Evolutionary conservation across 2,888 invertebrate genomes (phyloP), one percentile per base, ranked within the genome.

Genomic region (Frankliniella intonsa): DNA sequence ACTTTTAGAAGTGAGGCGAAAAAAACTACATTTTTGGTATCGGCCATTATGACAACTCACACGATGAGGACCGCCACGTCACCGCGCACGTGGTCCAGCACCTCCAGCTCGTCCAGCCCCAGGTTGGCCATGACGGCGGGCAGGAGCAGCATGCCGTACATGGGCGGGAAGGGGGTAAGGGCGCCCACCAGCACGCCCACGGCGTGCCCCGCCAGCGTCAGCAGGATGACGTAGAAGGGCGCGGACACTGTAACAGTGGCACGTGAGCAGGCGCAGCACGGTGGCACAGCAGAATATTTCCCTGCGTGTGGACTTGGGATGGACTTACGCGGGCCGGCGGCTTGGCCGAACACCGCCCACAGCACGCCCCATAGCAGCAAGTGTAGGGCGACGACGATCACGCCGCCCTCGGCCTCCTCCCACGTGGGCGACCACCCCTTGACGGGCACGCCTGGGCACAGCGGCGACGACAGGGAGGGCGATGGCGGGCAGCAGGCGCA

Each of bases 321-420:
- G 69, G 12, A 25, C 69, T 76, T 22, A 76, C 69, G 10, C 69
- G 69, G 69, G 22, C 69, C 69, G 22, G 69, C 69, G 69, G 22
- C 69, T 12, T 9, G 22, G 22, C 69, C 69, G 11, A 22, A 22
- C 69, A 76, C 25, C 7, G 69, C n/a, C 69, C 69, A 76, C 69
- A 76, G 69, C 22, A 76, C 10, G 69, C 69, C 69, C 69, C 69
- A 76, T 22, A 76, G 69, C 69, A 76, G 25, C 69, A 76, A 22
- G 22, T 22, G 22, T 11, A 76, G 69, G 69, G 25, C 25, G 69
- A 76, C 22, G 11, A 76, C 25, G 69, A 76, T 76, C 22, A 25
- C 22, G 69, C 69, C 69, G 69, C 69, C 69, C 69, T 76, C 69
- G 22, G 25, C 69, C 69, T 76, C 22, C 69, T 76, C 69, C 69